Conservation (phyloP, 2,113 vertebrate genomes). For the Hiodon alosoides region DNA sequence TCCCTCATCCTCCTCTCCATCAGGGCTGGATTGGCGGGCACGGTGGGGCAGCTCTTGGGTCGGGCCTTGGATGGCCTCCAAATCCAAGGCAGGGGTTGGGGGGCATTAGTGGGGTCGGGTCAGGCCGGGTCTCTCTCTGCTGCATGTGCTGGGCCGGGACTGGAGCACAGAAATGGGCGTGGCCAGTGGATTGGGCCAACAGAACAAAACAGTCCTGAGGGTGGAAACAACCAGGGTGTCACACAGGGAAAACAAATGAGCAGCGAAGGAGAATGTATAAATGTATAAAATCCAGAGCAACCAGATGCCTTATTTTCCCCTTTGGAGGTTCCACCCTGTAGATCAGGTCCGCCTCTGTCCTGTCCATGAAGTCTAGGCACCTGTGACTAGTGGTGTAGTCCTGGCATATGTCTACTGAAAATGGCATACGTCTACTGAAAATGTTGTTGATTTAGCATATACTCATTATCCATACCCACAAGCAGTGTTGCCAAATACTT, state of each 20-base stretch:
- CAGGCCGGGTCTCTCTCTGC: conserved; percentile 39
- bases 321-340: no score
- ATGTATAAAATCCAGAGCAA: no score
- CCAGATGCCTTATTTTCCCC: no score
- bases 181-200: conserved; percentile 44
- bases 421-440: no score
- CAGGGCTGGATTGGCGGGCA: conserved; percentile 18
- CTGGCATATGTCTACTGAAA: no score
- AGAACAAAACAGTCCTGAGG: conserved; percentile 58
- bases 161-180: conserved; percentile 27
- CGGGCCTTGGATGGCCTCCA: conserved; percentile 42
- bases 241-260: background rate
- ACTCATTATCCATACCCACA: no score
- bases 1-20: conserved; percentile 48
- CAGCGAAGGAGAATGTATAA: background rate
- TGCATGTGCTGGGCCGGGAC: conserved; percentile 39
- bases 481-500: no score
- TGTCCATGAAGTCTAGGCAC: no score
- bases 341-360: no score
- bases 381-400: no score
- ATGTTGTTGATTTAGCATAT: no score
- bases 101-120: conserved; percentile 44
- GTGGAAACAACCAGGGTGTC: background rate
- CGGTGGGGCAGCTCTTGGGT: conserved; percentile 30
- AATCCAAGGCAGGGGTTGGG: conserved; percentile 31